Base-by-base conservation (phyloP, 2,888 invertebrate genomes). In the Drosophila anomelani region DNA sequence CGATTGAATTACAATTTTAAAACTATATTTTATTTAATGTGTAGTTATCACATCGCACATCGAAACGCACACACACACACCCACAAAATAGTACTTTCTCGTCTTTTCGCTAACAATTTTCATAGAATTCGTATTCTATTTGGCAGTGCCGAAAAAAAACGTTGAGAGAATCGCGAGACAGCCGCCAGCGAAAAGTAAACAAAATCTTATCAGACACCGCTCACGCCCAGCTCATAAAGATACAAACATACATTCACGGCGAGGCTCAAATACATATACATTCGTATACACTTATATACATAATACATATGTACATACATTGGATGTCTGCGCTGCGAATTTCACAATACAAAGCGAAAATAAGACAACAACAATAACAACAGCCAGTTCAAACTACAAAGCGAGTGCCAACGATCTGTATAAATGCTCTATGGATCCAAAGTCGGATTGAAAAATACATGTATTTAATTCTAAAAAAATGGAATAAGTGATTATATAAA, bases 171-270 rank as follows among this genome's bases (percentile, higher is more conserved):
- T 53, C 66, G 73, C 70, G 54, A 70, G 47, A 20, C 71, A 71
- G 56, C 63, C 51, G 66, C 66, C 51, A 51, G 41, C 62, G 58
- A 73, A 73, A 73, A 66, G 73, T 73, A 73, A 73, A 73, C 74
- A 73, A 73, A 73, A 73, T 73, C 73, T 73, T 73, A 73, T 73
- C 73, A 73, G 55, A 38, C 51, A 59, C 44, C 57, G 73, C 75
- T 82, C 85, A 80, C 82, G 77, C 85, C 79, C 75, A 80, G 70
- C 75, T 85, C 81, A 79, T 82, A 82, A 83, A 85, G 70, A 81
- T 73, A 79, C 75, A 67, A 23, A 47, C 51, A 73, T 60, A 51
- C 23, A 68, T 12, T 38, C 9, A 29, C n/a, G 46, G 34, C 36
- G 26, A 34, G 12, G 38, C 44, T 44, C 32, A 71, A 46, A 69